Percentiles rank a stretch among this genome's conserved stretches.
Evolutionary conservation across 2,888 invertebrate species (phyloP).

Genomic region (Eurytoma californica): DNA sequence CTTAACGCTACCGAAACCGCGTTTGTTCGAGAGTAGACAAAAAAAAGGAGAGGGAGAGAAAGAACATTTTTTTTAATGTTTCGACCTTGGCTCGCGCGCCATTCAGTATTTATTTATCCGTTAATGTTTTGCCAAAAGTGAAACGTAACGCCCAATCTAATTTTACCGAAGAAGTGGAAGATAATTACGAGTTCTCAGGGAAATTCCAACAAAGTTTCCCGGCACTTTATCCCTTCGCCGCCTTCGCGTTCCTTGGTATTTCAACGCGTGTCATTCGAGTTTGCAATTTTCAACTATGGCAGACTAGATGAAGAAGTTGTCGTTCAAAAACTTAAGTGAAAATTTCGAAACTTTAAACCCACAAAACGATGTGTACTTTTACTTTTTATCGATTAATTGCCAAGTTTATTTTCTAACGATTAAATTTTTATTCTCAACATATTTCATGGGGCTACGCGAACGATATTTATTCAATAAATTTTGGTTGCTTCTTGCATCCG

Average conservation of each 20-base stretch:
- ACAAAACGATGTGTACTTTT: no score
- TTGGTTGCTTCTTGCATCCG: no score
- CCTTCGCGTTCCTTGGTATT: slow-evolving; percentile 29
- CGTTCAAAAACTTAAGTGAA: slow-evolving; percentile 23
- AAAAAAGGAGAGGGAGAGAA: no score
- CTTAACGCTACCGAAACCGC: neutral
- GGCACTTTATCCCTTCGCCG: slow-evolving; percentile 43
- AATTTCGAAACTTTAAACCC: no score
- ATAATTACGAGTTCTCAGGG: slow-evolving; percentile 48
- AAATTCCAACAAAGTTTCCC: slow-evolving; percentile 49
- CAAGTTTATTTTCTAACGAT: no score
- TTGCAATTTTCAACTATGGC: slow-evolving; percentile 47
- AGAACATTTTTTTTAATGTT: no score
- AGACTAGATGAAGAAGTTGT: slow-evolving; percentile 35
- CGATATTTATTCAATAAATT: no score
- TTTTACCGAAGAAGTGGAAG: slow-evolving; percentile 39
- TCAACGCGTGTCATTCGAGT: slow-evolving; percentile 43
- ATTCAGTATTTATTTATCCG: slow-evolving; percentile 5
- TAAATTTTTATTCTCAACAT: no score
- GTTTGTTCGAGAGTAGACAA: no score
- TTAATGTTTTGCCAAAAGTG: neutral
- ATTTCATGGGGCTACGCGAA: no score
- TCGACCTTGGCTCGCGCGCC: no score
- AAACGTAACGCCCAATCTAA: slow-evolving; percentile 40
- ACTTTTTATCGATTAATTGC: no score